Conservation (phyloP, 2,797 vertebrate genomes). For the Alauda arvensis region DNA sequence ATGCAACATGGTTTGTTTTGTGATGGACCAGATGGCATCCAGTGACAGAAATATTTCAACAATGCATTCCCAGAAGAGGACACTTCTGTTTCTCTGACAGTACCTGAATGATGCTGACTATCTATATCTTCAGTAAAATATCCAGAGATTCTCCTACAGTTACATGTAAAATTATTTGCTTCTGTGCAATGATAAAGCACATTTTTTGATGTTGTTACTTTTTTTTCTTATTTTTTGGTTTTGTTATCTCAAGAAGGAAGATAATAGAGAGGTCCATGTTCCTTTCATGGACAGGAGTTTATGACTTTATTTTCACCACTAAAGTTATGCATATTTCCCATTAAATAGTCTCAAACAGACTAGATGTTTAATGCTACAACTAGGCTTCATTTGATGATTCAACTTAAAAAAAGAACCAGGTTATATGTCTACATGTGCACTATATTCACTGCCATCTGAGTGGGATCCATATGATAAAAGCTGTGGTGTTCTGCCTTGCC, state of each 20-base stretch:
- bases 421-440: background rate
- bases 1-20: background rate
- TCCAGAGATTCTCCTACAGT: background rate
- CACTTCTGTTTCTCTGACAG: background rate
- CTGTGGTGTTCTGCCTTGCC: background rate
- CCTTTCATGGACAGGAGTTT: background rate
- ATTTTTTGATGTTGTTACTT: accelerated
- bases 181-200: background rate
- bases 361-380: background rate
- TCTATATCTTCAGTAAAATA: background rate
- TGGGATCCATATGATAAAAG: background rate
- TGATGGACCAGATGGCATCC: conserved; percentile 1
- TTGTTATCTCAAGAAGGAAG: background rate
- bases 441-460: background rate
- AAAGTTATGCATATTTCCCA: background rate
- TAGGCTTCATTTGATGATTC: background rate
- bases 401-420: background rate
- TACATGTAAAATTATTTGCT: background rate
- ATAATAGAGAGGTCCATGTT: background rate
- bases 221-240: background rate
- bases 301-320: background rate
- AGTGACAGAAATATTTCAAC: background rate
- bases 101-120: background rate
- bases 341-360: background rate
- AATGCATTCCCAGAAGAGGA: background rate